Conservation (phyloP, 2,888 invertebrate genomes). For the Catocala nupta region DNA sequence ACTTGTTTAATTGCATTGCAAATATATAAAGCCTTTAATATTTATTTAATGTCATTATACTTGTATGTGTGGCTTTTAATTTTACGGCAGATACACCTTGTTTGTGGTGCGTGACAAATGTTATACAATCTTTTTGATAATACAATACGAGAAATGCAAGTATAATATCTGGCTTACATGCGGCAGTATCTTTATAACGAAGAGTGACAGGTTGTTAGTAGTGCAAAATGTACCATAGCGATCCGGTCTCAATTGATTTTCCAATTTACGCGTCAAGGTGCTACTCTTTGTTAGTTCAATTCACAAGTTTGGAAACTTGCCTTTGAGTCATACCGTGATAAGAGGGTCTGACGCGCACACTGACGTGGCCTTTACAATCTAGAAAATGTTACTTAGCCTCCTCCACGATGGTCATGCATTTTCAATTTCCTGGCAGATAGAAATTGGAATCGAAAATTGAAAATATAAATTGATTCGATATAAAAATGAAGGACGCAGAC, state of each 20-base stretch:
- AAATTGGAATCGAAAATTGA: conserved; percentile 9
- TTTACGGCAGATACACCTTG: too few species aligned
- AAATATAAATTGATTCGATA: conserved; percentile 3
- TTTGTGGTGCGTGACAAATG: too few species aligned
- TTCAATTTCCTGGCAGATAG: conserved; percentile 2
- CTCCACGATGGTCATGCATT: not conserved
- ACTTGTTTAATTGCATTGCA: too few species aligned
- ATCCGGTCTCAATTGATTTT: conserved; percentile 2
- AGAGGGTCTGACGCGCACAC: not conserved
- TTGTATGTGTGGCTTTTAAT: too few species aligned
- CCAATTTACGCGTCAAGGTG: not conserved
- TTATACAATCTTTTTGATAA: too few species aligned
- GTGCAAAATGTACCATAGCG: not conserved
- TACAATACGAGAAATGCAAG: too few species aligned
- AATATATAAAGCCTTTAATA: too few species aligned
- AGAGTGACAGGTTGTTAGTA: not conserved
- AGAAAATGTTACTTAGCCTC: not conserved
- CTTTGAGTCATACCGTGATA: not conserved
- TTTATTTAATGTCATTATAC: too few species aligned
- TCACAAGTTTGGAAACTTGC: not conserved
- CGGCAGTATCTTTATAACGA: too few species aligned
- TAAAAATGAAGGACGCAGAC: not conserved
- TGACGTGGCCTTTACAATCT: not conserved
- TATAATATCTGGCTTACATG: too few species aligned
- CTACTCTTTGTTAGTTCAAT: not conserved